Evolutionary conservation across 37 sponge, comb jelly and placozoan genomes (phyloP).

Genomic region (Axinella damicornis): DNA sequence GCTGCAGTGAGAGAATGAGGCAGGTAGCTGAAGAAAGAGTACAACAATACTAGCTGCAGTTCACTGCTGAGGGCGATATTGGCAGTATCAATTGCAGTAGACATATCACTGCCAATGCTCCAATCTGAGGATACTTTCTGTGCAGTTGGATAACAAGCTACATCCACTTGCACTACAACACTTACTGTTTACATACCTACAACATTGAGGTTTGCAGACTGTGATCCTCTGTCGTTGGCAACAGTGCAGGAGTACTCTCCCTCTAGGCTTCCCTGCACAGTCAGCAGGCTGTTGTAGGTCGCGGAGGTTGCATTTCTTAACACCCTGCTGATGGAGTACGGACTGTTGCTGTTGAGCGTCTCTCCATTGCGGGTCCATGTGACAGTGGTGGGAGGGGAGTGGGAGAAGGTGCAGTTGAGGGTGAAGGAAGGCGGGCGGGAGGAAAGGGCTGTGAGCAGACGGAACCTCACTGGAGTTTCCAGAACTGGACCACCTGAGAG

Average conservation of each 20-base stretch:
- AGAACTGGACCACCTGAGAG: slow-evolving; percentile 42
- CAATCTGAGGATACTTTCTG: too few relatives aligned
- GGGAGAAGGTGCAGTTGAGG: background rate
- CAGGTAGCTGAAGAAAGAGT: too few relatives aligned
- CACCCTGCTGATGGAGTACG: background rate
- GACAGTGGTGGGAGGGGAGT: slow-evolving; percentile 6
- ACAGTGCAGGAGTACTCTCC: slow-evolving; percentile 14
- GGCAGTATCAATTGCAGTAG: background rate
- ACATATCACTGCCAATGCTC: background rate
- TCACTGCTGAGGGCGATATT: too few relatives aligned
- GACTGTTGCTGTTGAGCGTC: background rate
- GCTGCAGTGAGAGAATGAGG: too few relatives aligned
- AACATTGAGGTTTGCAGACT: background rate
- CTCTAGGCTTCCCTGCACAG: background rate
- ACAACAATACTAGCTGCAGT: too few relatives aligned
- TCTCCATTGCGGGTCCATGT: background rate
- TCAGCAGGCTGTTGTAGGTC: background rate
- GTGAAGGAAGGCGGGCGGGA: slow-evolving; percentile 28
- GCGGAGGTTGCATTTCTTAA: background rate
- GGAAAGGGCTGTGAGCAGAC: slow-evolving; percentile 20
- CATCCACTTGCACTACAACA: too few relatives aligned
- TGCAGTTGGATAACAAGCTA: too few relatives aligned
- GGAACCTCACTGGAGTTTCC: slow-evolving; percentile 23
- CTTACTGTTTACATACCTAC: background rate
- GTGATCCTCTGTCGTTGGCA: background rate